These are phyloP conservation scores for Lepidurus arcticus DNA, from an alignment of 1,140 invertebrate species.

Conservation along the genomic window DNA sequence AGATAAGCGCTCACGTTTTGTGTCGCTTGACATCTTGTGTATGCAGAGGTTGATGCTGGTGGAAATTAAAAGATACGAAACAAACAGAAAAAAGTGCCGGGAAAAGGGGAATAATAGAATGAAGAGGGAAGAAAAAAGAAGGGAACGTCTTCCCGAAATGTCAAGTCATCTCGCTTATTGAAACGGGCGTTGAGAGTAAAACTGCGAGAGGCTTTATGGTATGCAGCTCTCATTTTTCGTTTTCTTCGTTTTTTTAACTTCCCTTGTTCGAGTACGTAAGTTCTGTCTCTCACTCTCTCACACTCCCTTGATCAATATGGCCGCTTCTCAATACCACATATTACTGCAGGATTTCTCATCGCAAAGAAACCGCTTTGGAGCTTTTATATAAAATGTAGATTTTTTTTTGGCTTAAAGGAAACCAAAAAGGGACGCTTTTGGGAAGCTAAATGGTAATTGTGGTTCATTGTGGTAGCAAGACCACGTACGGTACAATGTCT, in stretches of 20 bases:
- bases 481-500: too few species aligned
- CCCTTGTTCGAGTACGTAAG: background rate
- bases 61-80: background rate
- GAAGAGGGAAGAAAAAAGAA: background rate
- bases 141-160: background rate
- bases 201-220: background rate
- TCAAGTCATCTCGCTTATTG: slow-evolving; percentile 18
- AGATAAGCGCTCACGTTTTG: background rate
- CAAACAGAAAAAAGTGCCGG: background rate
- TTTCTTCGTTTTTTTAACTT: too few species aligned
- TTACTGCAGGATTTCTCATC: background rate
- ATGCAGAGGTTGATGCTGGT: background rate
- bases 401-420: too few species aligned
- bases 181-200: slow-evolving; percentile 9
- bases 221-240: slow-evolving; percentile 3
- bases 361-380: too few species aligned
- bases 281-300: background rate
- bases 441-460: too few species aligned
- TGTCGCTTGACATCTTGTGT: slow-evolving; percentile 2
- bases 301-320: background rate
- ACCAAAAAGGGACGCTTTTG: too few species aligned
- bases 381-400: too few species aligned
- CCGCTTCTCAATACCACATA: background rate
- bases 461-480: too few species aligned
- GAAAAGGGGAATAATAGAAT: background rate